Percentiles rank a stretch among this genome's conserved stretches.
Conservation (phyloP, 1,140 invertebrate genomes). For the Probaryconus sp. region DNA sequence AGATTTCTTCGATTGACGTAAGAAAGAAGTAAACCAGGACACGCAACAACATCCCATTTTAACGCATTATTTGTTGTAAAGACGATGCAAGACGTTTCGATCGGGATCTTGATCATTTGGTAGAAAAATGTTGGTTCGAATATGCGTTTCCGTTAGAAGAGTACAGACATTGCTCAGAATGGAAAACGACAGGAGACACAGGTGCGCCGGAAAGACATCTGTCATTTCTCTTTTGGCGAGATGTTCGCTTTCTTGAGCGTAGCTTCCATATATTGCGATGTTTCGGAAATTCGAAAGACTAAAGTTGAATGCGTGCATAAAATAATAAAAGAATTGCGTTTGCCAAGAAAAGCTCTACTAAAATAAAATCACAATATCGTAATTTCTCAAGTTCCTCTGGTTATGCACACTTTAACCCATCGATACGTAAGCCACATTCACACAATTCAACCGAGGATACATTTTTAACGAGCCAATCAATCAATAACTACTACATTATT, state of each 20-base stretch:
- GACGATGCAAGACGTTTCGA: conserved; percentile 43
- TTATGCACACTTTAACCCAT: too few relatives aligned
- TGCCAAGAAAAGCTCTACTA: background rate
- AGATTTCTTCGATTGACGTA: conserved; percentile 15
- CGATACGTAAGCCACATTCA: too few relatives aligned
- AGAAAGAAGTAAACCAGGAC: conserved; percentile 12
- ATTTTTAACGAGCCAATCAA: too few relatives aligned
- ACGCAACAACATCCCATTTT: conserved; percentile 31
- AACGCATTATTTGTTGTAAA: conserved; percentile 46
- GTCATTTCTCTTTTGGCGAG: conserved; percentile 61
- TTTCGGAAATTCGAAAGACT: conserved; percentile 56
- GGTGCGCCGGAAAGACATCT: conserved; percentile 63
- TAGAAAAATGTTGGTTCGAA: conserved; percentile 54
- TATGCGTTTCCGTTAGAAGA: conserved; percentile 52
- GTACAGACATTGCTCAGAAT: conserved; percentile 43
- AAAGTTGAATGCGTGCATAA: conserved; percentile 54
- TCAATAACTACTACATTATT: too few relatives aligned
- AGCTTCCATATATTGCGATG: conserved; percentile 54
- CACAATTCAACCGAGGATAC: too few relatives aligned
- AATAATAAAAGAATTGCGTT: conserved; percentile 33
- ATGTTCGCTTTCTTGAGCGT: conserved; percentile 53
- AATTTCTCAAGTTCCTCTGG: too few relatives aligned
- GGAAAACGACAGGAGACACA: conserved; percentile 61
- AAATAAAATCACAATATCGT: background rate
- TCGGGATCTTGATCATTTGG: conserved; percentile 46